Percentiles rank a stretch among this genome's conserved stretches.
Conservation (phyloP, 1,140 invertebrate species). For the Lepidostoma basale region DNA sequence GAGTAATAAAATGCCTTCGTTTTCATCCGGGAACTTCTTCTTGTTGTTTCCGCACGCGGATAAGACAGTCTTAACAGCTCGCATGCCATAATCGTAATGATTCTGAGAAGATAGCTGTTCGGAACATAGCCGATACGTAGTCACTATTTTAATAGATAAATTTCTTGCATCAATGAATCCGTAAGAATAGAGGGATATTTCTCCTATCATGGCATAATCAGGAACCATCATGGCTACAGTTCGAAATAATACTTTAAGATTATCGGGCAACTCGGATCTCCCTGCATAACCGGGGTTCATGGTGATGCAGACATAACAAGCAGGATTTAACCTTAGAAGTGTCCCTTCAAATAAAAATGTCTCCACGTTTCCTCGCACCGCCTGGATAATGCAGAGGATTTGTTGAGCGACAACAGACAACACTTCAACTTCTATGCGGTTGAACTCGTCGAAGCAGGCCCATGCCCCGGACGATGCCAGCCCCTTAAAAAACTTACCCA, state of each 20-base stretch:
- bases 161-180: constrained; percentile 88
- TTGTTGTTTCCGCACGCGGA: constrained; percentile 86
- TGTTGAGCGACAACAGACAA: constrained; percentile 88
- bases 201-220: constrained; percentile 89
- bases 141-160: constrained; percentile 86
- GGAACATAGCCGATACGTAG: constrained; percentile 91
- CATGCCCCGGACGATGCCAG: constrained; percentile 87
- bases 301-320: constrained; percentile 89
- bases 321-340: constrained; percentile 82
- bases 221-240: constrained; percentile 94
- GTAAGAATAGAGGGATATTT: constrained; percentile 91
- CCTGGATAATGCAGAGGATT: constrained; percentile 80
- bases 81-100: constrained; percentile 94
- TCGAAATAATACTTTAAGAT: constrained; percentile 84
- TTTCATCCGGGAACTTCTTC: constrained; percentile 80
- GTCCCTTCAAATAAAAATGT: constrained; percentile 88
- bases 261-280: constrained; percentile 82
- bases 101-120: constrained; percentile 92
- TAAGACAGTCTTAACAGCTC: constrained; percentile 73
- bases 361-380: constrained; percentile 72
- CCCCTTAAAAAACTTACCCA: constrained; percentile 89
- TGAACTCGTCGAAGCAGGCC: constrained; percentile 94
- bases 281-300: constrained; percentile 91
- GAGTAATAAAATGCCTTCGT: constrained; percentile 78
- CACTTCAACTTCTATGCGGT: constrained; percentile 89